Evolutionary conservation across 2,113 vertebrate species (phyloP).

Genomic region (Ammodytes dubius): DNA sequence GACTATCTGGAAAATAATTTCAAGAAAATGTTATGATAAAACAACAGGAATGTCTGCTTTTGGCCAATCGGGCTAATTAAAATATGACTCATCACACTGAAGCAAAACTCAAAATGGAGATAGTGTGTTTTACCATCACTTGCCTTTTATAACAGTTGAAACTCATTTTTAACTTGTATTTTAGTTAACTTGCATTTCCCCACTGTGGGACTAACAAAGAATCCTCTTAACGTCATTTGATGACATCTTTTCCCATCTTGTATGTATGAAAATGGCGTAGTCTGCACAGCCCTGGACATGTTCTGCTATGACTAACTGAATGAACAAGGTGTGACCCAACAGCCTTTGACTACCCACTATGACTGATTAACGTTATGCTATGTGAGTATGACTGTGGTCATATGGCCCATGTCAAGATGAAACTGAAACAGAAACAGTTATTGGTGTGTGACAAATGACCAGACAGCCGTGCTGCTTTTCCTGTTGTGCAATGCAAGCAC

Average conservation of each 20-base stretch:
- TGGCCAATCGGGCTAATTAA: not conserved
- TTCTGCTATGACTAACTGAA: conserved; percentile 5
- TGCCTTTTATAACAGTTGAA: no score
- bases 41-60: not conserved
- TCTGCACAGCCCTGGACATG: not conserved
- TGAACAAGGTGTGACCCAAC: conserved; percentile 8
- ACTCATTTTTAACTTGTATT: no score
- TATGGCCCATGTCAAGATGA: not conserved
- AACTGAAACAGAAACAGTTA: conserved; percentile 46
- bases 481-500: conserved; percentile 32
- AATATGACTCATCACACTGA: not conserved
- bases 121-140: no score
- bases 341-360: not conserved
- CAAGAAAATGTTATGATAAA: not conserved
- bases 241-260: no score
- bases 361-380: not conserved
- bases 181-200: no score
- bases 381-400: not conserved
- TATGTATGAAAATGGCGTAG: no score
- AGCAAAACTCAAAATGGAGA: no score
- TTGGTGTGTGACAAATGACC: not conserved
- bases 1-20: not conserved
- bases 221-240: no score
- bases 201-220: no score
- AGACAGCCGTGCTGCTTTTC: not conserved